Conservation (phyloP, 2,888 invertebrate species). For the Phortica okadai region DNA sequence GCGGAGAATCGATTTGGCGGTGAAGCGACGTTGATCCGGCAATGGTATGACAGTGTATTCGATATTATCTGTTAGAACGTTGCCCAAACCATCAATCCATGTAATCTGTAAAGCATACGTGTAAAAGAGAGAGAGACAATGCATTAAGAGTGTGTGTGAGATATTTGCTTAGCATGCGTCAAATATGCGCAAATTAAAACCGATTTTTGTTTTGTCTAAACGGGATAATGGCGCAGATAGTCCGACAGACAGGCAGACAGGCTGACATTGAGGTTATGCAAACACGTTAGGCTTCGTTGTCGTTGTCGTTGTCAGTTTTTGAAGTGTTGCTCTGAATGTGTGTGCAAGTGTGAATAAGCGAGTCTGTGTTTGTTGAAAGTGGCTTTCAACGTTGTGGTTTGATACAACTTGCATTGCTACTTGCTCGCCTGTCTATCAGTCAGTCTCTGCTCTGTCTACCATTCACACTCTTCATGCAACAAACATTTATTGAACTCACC, state of each 20-base stretch:
- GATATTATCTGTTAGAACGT: conserved; percentile 88
- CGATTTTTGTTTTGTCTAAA: background rate
- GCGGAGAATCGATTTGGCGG: conserved; percentile 89
- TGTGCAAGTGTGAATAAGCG: too few relatives aligned
- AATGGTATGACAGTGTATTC: conserved; percentile 86
- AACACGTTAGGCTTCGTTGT: background rate
- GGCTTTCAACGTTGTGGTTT: conserved; percentile 51
- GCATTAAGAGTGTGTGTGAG: background rate
- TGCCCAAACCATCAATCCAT: conserved; percentile 93
- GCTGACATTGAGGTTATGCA: background rate
- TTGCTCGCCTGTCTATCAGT: background rate
- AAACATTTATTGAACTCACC: conserved; percentile 78
- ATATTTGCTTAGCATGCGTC: conserved; percentile 19
- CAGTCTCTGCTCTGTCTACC: background rate
- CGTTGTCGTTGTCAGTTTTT: background rate
- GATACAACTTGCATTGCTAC: background rate
- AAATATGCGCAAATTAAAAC: conserved; percentile 20
- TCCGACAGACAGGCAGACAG: background rate
- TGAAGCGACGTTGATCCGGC: conserved; percentile 88
- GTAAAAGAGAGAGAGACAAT: background rate
- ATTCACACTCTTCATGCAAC: background rate
- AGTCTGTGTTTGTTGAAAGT: conserved; percentile 33
- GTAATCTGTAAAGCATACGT: conserved; percentile 82
- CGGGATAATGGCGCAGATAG: background rate
- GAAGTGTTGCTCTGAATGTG: too few relatives aligned